These are phyloP conservation scores for Hemitrygon akajei DNA, from an alignment of 2,797 vertebrate species.

Conservation along the genomic window DNA sequence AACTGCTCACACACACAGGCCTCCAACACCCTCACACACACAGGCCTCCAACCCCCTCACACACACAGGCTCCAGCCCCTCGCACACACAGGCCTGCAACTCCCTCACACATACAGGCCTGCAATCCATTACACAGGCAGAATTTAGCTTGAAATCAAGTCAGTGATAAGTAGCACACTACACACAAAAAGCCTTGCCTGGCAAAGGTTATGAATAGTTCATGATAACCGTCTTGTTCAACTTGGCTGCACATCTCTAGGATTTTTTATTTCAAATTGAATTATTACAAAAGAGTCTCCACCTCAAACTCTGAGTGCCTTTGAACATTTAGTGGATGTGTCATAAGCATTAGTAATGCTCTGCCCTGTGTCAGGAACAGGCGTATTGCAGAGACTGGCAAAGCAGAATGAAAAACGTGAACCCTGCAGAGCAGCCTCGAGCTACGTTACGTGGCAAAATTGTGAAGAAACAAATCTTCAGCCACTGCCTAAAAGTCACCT, in stretches of 20 bases:
- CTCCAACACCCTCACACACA: no score
- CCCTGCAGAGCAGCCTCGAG: conserved; percentile 14
- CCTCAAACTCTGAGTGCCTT: not conserved
- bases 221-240: not conserved
- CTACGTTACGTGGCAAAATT: conserved; percentile 3
- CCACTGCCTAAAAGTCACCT: conserved; percentile 19
- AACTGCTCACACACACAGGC: no score
- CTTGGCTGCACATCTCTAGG: not conserved
- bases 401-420: conserved; percentile 26
- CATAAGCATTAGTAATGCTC: not conserved
- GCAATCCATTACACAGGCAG: not conserved
- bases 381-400: not conserved
- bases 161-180: not conserved
- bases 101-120: no score
- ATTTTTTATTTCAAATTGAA: conserved; percentile 13
- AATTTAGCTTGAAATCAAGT: conserved; percentile 10
- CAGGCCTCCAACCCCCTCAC: no score
- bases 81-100: no score
- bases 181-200: not conserved
- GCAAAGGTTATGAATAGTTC: conserved; percentile 30
- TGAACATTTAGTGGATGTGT: conserved; percentile 11
- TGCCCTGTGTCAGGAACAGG: conserved; percentile 30
- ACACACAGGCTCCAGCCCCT: no score
- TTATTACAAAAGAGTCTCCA: not conserved
- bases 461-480: conserved; percentile 23